Evolutionary conservation across 2,888 invertebrate species (phyloP).

Genomic region (Seira sanloemensis): DNA sequence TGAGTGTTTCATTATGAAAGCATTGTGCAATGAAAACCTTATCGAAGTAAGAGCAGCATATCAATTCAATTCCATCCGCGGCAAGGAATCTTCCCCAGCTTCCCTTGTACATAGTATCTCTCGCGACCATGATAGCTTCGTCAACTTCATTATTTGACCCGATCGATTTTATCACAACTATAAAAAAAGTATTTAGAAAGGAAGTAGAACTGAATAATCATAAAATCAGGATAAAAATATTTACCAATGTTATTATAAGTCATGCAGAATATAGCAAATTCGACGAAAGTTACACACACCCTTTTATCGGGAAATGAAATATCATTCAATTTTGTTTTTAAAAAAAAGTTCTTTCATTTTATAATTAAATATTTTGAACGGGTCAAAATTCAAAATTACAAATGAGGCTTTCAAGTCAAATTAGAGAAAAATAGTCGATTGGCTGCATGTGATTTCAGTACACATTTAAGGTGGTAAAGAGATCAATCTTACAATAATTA

Average conservation of each 20-base stretch:
- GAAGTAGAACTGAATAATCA: not conserved
- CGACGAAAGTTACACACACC: too few species aligned
- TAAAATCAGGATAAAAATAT: not conserved
- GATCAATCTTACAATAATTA: too few species aligned
- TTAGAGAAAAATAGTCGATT: too few species aligned
- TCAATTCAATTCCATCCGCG: constrained; percentile 7
- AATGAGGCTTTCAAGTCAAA: too few species aligned
- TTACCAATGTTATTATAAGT: too few species aligned
- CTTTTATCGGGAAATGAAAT: too few species aligned
- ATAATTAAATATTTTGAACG: not conserved
- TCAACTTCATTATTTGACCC: not conserved
- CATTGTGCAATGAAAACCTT: constrained; percentile 18
- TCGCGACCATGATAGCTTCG: constrained; percentile 33
- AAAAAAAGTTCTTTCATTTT: too few species aligned
- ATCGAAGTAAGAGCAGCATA: constrained; percentile 40
- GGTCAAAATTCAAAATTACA: too few species aligned
- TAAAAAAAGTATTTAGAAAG: constrained; percentile 6
- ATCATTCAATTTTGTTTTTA: too few species aligned
- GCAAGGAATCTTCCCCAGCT: constrained; percentile 38
- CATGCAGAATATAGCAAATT: too few species aligned
- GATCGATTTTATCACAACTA: constrained; percentile 24
- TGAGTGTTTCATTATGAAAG: not conserved
- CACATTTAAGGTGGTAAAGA: too few species aligned
- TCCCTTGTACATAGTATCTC: constrained; percentile 6
- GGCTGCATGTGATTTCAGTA: too few species aligned